These are phyloP conservation scores for Barbus barbus DNA, from an alignment of 2,113 vertebrate species.

Conservation along the genomic window DNA sequence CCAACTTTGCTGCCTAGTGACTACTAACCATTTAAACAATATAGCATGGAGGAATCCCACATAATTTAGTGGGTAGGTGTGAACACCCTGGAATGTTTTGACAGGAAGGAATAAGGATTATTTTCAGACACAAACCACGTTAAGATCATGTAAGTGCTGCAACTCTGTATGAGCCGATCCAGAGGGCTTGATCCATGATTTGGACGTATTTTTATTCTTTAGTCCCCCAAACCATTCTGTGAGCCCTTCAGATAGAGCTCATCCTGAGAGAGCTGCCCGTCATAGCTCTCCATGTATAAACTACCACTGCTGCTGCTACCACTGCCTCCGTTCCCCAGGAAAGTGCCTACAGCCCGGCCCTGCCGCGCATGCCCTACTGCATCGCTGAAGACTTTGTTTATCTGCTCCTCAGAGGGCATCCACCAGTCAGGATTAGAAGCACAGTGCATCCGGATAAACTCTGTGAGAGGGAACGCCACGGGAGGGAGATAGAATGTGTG, in stretches of 20 bases:
- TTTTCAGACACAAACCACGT: neutral
- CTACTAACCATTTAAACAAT: neutral
- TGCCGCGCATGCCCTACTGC: constrained; percentile 96
- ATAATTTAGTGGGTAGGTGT: constrained; percentile 6
- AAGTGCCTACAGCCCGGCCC: constrained; percentile 93
- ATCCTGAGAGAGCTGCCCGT: constrained; percentile 86
- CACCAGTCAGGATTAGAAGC: constrained; percentile 98
- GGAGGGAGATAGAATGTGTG: neutral
- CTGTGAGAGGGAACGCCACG: constrained; percentile 65
- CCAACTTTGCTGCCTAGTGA: constrained; percentile 4
- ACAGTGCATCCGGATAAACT: constrained; percentile 99
- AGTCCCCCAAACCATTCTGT: constrained; percentile 88
- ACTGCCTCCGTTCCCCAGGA: constrained; percentile 82
- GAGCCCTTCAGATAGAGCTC: constrained; percentile 82
- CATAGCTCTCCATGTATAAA: constrained; percentile 87
- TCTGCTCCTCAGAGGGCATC: constrained; percentile 99
- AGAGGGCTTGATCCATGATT: neutral
- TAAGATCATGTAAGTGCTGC: neutral
- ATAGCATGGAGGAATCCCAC: neutral
- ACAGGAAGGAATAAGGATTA: neutral
- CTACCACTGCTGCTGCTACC: constrained; percentile 80
- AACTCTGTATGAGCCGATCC: neutral
- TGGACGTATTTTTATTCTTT: constrained; percentile 29
- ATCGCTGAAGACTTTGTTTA: constrained; percentile 98
- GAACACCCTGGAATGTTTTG: constrained; percentile 23